These are phyloP conservation scores for Netelia melanura DNA, from an alignment of 2,888 invertebrate genomes.

Conservation along the genomic window DNA sequence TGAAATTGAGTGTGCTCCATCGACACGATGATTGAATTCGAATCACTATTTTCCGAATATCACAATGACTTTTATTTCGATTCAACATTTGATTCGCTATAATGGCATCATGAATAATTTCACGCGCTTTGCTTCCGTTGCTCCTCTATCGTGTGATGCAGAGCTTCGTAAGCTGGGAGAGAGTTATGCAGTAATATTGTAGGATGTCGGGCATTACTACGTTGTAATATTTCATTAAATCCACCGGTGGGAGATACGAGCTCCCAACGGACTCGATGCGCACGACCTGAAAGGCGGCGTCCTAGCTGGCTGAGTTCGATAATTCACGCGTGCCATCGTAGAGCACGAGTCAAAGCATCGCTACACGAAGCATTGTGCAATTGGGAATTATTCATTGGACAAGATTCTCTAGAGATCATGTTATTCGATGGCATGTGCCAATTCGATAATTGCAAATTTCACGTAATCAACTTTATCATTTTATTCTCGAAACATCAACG, in stretches of 20 bases:
- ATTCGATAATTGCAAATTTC: constrained; percentile 18
- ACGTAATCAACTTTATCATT: constrained; percentile 19
- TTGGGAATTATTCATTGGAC: not conserved
- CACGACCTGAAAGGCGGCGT: not conserved
- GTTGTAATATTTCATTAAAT: constrained; percentile 40
- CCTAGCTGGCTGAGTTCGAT: constrained; percentile 21
- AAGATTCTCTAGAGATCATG: not conserved
- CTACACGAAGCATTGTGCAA: constrained; percentile 15
- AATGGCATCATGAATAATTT: constrained; percentile 15
- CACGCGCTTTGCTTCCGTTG: constrained; percentile 1
- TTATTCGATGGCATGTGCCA: constrained; percentile 11
- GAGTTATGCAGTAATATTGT: constrained; percentile 25
- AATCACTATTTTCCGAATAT: not conserved
- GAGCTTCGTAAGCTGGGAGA: not conserved
- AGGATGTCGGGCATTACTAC: not conserved
- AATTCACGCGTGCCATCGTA: constrained; percentile 22
- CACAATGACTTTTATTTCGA: not conserved
- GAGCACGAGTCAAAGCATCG: constrained; percentile 2
- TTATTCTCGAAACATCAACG: not conserved
- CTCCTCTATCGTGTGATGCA: not conserved
- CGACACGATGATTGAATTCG: too few relatives aligned
- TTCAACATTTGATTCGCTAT: not conserved
- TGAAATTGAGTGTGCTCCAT: too few relatives aligned
- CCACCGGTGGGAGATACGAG: not conserved
- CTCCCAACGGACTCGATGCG: not conserved